These are phyloP conservation scores for Malurus melanocephalus DNA, from an alignment of 2,113 vertebrate species.

Conservation along the genomic window DNA sequence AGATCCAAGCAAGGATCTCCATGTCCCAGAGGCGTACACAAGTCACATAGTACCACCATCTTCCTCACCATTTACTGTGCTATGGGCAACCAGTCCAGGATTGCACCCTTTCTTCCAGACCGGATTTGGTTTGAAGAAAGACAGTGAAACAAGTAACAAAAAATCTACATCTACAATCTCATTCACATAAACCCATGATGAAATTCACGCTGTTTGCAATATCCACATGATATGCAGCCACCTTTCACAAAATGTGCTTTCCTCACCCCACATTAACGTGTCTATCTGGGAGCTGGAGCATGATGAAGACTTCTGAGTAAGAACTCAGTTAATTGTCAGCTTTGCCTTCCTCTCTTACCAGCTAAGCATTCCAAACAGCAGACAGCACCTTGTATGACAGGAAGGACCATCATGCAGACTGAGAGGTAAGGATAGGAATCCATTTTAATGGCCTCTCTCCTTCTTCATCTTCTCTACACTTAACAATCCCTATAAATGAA, in stretches of 20 bases:
- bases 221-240: background rate
- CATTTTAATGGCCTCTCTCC: background rate
- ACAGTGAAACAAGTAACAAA: background rate
- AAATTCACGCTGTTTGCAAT: background rate
- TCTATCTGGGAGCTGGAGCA: background rate
- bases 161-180: background rate
- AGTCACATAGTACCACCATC: background rate
- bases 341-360: slow-evolving; percentile 11
- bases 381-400: background rate
- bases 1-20: background rate
- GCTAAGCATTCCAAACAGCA: background rate
- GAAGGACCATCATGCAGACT: background rate
- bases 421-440: background rate
- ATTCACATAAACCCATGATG: background rate
- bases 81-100: background rate
- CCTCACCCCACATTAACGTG: background rate
- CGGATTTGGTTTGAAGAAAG: background rate
- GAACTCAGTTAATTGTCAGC: slow-evolving; percentile 9
- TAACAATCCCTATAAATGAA: background rate
- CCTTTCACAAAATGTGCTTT: background rate
- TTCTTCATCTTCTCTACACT: background rate
- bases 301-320: background rate
- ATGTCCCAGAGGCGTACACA: background rate
- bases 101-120: background rate
- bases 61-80: background rate